phyloP scores from a whole-genome alignment of 1,140 invertebrate species.

The Wasmannia auropunctata region DNA sequence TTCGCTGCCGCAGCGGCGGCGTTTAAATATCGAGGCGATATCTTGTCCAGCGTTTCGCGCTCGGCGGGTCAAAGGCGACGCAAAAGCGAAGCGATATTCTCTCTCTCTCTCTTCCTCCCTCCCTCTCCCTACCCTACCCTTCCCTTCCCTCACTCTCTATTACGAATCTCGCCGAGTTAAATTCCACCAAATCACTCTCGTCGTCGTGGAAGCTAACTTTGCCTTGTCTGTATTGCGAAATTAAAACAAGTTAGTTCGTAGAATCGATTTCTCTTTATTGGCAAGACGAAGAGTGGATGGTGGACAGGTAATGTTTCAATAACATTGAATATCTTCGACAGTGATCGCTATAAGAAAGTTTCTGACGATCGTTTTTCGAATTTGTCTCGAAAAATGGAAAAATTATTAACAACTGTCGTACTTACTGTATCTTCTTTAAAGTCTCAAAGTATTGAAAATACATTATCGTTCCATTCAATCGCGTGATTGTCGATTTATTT shows the following conservation, averaged over 20 bases:
- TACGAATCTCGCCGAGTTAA: slow-evolving; percentile 28
- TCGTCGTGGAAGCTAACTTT: slow-evolving; percentile 16
- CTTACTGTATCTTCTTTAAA: neutral
- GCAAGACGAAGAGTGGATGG: neutral
- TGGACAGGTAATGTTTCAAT: slow-evolving; percentile 1
- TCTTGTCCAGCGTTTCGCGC: slow-evolving; percentile 45
- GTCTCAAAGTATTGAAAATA: neutral
- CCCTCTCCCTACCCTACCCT: neutral
- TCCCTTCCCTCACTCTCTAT: neutral
- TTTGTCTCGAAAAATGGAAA: neutral
- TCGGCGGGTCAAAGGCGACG: slow-evolving; percentile 45
- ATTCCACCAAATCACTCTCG: slow-evolving; percentile 43
- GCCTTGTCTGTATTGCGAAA: slow-evolving; percentile 21
- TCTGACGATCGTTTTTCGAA: neutral
- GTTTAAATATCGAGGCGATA: slow-evolving; percentile 52
- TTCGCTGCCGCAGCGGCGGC: neutral
- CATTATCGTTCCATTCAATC: neutral
- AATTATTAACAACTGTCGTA: neutral
- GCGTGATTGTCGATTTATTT: neutral
- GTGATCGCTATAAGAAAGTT: neutral
- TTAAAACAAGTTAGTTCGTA: slow-evolving; percentile 44
- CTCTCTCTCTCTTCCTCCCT: neutral
- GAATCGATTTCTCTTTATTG: slow-evolving; percentile 48
- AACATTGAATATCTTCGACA: neutral
- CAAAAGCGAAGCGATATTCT: neutral